Evolutionary conservation across 2,888 invertebrate species (phyloP), one percentile per base, ranked within the genome.

Genomic region (Galerucella nymphaeae): DNA sequence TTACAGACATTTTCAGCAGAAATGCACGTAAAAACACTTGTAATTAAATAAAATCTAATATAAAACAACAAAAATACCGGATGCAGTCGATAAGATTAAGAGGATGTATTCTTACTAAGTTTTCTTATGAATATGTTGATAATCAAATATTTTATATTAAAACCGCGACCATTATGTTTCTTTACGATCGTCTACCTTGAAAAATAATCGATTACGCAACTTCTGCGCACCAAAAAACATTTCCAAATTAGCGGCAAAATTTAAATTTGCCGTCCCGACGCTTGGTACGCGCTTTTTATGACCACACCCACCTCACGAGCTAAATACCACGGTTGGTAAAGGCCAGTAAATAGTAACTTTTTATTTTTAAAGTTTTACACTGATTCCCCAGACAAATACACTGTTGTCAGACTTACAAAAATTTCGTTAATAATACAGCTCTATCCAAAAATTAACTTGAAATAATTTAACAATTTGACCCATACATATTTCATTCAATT

Each of bases 151-250:
- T 53, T 41, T 70, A 41, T 57, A 16, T 14, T 63, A 41, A 65
- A 53, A 66, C 41, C 62, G 64, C 70, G 50, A 72, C 69, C 73
- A 68, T 68, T 65, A 45, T 72, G 66, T 70, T 72, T 74, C 67
- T 65, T 70, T 74, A 53, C 62, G 13, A 30, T 66, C 63, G 72
- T 68, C 74, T 71, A 76, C 76, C 74, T 74, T 71, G 76, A 74
- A 76, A 71, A 62, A 64, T 45, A 74, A 76, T 76, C 76, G 72
- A 76, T 76, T 67, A 59, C 13, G 38, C 50, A 6, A 48, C 63
- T 63, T 38, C 23, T 55, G 63, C 69, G 69, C 69, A 20, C 16
- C 42, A 50, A 42, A 38, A n/a, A 23, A 14, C 1, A 0, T 11
- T 18, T 42, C 45, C 11, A 57, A 11, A 58, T 58, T 3, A 16